Conservation (phyloP, 1,140 invertebrate species). For the Thrips palmi region DNA sequence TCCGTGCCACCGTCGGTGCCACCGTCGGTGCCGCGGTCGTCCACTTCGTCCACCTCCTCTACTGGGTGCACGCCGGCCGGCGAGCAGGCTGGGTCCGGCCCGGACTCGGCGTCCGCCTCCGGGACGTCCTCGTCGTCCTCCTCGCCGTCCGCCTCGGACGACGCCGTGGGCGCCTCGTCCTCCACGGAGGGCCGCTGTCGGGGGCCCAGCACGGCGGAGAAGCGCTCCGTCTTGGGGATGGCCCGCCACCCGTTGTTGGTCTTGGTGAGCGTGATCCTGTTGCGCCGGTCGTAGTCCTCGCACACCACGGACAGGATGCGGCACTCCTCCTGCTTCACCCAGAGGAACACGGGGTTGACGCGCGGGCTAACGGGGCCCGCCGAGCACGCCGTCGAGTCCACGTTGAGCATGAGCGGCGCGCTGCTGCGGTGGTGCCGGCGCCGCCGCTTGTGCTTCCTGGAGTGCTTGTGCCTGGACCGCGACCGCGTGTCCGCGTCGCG, state of each 20-base stretch:
- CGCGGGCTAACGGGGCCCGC: constrained; percentile 23
- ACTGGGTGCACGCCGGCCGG: no score
- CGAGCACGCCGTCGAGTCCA: neutral
- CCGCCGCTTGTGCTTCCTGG: neutral
- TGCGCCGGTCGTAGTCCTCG: constrained; percentile 67
- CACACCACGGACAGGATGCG: constrained; percentile 61
- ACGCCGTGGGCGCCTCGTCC: constrained; percentile 11
- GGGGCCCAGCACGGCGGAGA: constrained; percentile 35
- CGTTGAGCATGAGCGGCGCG: no score
- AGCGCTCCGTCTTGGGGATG: constrained; percentile 51
- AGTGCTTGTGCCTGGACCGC: constrained; percentile 9
- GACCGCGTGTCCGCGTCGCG: constrained; percentile 6
- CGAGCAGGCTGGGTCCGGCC: no score
- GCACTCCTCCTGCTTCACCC: constrained; percentile 57
- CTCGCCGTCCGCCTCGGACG: constrained; percentile 15
- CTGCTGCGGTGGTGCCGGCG: no score
- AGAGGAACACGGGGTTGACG: constrained; percentile 61
- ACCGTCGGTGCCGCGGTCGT: no score
- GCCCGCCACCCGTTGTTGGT: constrained; percentile 62
- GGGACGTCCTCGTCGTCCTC: constrained; percentile 3
- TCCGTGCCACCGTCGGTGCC: no score
- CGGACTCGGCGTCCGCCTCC: constrained; percentile 2
- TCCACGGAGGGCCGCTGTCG: no score
- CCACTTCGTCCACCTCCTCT: no score
- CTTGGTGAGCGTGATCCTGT: constrained; percentile 59